Evolutionary conservation across 2,888 invertebrate species (phyloP), one percentile per base, ranked within the genome.

Genomic region (Cartodere bifasciata): DNA sequence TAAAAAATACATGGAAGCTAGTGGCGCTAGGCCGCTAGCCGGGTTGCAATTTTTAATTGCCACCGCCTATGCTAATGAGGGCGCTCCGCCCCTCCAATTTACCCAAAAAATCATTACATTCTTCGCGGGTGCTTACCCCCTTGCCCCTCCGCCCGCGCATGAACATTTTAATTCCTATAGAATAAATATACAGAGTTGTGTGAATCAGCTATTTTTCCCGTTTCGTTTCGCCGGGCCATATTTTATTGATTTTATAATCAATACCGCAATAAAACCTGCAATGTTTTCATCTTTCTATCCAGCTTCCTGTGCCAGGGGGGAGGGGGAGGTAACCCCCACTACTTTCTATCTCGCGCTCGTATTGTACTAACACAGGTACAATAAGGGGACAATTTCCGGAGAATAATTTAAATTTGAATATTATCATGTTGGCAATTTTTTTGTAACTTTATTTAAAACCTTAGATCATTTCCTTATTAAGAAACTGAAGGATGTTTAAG

Each of bases 81-180:
- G 40, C 29, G 32, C 53, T 65, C 47, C 46, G 40, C 46, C 50
- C 44, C 41, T 44, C 53, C 52, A 75, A 75, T 75, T 75, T 76
- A 73, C 75, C 75, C 78, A 78, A 79, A 79, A 79, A 79, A 79
- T 79, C 78, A 79, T 79, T 79, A 79, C 77, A 76, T 76, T 66
- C 67, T 68, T 68, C 67, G 72, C 71, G 73, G 63, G 61, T 59
- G 70, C 71, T 70, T 71, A 70, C 42, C 42, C 44, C 45, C 44
- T 43, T 44, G 49, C 24, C 9, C 11, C 9, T n/a, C 5, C 24
- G 9, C 11, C 6, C 11, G 47, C 59, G 59, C 59, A 58, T 56
- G 58, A 54, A 59, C 59, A 58, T 59, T 58, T 59, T 59, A 59
- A 59, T 59, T 58, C 57, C 52, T 50, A 50, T 50, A 50, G 55